Base-by-base conservation (phyloP, 2,113 vertebrate genomes). In the Microtus richardsoni region DNA sequence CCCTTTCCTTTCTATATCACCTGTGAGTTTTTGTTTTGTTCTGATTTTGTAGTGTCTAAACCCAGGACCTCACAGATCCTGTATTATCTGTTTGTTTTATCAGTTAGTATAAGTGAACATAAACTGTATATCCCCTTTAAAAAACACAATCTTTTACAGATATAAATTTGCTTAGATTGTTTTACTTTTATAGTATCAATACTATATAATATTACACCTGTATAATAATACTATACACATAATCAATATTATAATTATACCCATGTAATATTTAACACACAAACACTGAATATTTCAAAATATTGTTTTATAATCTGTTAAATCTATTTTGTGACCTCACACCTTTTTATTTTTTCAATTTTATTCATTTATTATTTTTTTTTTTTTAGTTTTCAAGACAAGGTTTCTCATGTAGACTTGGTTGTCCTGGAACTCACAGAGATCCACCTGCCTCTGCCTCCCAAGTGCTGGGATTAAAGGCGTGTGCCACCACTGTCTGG, bases 81-180 rank as follows among this genome's bases (percentile, higher is more conserved):
- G n/a, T 39, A 5, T 58, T 87, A 39, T 28, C 16, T n/a, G 10
- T 21, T 60, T 49, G n/a, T 80, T 74, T 60, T 39, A 88, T 91
- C 17, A 24, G 8, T 85, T 54, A 54, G 2, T 64, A 60, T 10
- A 89, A 58, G 41, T 78, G 24, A 41, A 83, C 1, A 39, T 73
- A 88, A 39, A 74, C 39, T 82, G 36, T 1, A 44, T 73, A 22
- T 87, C 26, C 3, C 24, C 24, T 64, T 64, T 30, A 44, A n/a
- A 87, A 54, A 89, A 83, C n/a, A 93, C 83, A 87, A 87, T 5
- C 6, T 95, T 54, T 13, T 8, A 44, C 21, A 95, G 39, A 86
- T 44, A 73, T 47, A 86, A 86, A 70, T 93, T 95, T 75, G 11
- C 70, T 96, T 36, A 70, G 78, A 49, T 83, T 66, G 66, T 83